Evolutionary conservation across 1,140 invertebrate species (phyloP).

Genomic region (Rhopalosiphum padi): DNA sequence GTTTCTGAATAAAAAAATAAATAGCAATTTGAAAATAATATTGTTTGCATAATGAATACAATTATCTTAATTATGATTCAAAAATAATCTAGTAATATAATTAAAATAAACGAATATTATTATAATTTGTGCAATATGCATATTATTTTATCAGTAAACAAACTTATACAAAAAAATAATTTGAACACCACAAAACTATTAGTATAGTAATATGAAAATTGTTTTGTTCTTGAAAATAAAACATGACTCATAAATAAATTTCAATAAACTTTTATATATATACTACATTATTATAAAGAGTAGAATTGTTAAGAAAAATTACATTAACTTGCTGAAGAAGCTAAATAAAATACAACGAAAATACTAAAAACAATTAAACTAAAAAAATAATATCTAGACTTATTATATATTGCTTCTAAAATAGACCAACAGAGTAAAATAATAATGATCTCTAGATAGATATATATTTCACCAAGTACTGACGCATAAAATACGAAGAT

Average conservation of each 20-base stretch:
- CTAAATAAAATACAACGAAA: neutral
- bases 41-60: neutral
- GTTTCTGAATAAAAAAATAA: neutral
- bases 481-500: conserved; percentile 12
- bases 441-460: neutral
- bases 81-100: neutral
- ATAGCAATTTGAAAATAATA: neutral
- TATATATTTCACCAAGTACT: neutral
- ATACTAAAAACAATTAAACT: neutral
- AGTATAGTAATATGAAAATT: neutral
- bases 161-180: neutral
- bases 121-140: neutral
- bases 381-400: neutral
- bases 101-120: neutral
- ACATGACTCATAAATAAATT: neutral
- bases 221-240: neutral
- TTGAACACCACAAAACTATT: neutral
- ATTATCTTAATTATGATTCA: neutral
- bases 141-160: neutral
- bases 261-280: neutral
- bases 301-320: neutral
- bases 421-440: neutral
- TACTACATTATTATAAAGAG: neutral
- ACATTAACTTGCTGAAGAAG: neutral
- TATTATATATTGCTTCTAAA: neutral